Evolutionary conservation across 2,797 vertebrate genomes (phyloP), one percentile per base, ranked within the genome.

Genomic region (Passerculus sandwichensis): DNA sequence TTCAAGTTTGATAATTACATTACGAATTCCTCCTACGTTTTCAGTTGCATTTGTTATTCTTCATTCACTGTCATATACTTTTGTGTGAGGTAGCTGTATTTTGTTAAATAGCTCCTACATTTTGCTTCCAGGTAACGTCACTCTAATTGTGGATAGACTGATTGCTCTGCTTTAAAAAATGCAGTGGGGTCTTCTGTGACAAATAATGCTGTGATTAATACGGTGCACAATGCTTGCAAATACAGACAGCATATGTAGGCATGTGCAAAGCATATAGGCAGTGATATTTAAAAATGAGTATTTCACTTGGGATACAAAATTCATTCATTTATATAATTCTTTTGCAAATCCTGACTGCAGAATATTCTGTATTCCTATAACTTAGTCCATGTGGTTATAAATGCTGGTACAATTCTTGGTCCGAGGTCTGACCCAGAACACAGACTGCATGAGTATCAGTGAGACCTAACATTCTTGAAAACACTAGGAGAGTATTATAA

Each of bases 1-100:
- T 94, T 85, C 80, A 85, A 80, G 48, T 79, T 96, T 79, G 57
- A 80, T 94, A 96, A 94, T 95, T 96, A 65, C 53, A 57, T 92
- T 95, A 83, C 6, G 3, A 70, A 93, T 95, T 96, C 92, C 85
- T 89, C 92, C 91, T 95, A 80, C 89, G 15, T 88, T 96, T 93
- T 89, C 51, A 91, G 7, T 59, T 91, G 32, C 47, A 81, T 95
- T 96, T 96, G 29, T 92, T 94, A 75, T 80, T 92, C 65, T 77
- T 83, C 78, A 62, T 85, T 88, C 13, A 5, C 57, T 92, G 91
- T 74, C 82, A 53, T 69, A 80, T 36, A 74, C 72, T 92, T 87
- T 85, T 70, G 57, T 85, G 72, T 85, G 78, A 94, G 75, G 82
- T 81, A 88, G 47, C 47, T 80, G 34, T 89, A 51, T 93, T 93